Conservation (phyloP, 2,888 invertebrate genomes). For the Tridacna crocea region DNA sequence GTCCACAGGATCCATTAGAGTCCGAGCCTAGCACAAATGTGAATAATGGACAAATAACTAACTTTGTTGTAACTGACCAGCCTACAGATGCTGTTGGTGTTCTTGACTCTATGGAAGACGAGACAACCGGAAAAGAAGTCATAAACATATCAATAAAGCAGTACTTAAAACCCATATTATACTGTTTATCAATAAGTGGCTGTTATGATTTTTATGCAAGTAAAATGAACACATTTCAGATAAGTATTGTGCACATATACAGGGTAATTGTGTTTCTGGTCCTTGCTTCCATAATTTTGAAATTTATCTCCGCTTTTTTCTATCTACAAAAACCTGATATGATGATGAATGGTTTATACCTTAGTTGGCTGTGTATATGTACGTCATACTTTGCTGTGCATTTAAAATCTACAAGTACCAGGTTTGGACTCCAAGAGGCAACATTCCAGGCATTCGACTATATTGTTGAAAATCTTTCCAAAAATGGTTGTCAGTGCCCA, state of each 20-base stretch:
- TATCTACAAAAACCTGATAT: not conserved
- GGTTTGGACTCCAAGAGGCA: not conserved
- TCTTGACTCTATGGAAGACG: too few species aligned
- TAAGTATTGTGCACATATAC: not conserved
- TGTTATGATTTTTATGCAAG: too few species aligned
- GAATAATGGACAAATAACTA: too few species aligned
- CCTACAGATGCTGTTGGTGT: too few species aligned
- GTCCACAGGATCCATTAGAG: too few species aligned
- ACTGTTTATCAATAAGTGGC: too few species aligned
- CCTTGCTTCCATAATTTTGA: not conserved
- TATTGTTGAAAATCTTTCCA: not conserved
- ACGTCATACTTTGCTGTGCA: not conserved
- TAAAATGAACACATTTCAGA: too few species aligned
- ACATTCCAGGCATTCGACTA: not conserved
- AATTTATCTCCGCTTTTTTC: not conserved
- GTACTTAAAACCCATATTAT: too few species aligned
- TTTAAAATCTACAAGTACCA: not conserved
- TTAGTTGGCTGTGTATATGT: not conserved
- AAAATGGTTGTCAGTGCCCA: not conserved
- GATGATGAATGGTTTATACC: not conserved
- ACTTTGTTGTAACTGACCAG: too few species aligned
- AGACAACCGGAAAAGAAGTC: too few species aligned
- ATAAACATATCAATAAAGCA: too few species aligned
- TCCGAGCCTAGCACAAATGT: too few species aligned
- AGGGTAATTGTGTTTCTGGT: not conserved